A percentile compares a stretch with the other conserved stretches of the same genome.
Evolutionary conservation across 1,140 invertebrate genomes (phyloP).

Genomic region (Sitobion miscanthi): DNA sequence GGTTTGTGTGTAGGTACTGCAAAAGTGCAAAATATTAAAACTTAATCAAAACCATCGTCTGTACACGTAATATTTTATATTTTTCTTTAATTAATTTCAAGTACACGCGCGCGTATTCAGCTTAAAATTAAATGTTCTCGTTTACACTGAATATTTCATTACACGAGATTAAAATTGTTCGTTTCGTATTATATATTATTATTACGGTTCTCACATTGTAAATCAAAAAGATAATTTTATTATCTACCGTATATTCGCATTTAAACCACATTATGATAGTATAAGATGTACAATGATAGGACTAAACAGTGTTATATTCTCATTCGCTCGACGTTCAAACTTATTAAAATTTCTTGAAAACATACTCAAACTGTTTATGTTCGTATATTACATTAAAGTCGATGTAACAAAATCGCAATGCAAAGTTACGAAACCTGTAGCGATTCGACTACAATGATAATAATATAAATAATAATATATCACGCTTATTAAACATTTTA

Average conservation of each 20-base stretch:
- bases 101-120: neutral
- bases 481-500: neutral
- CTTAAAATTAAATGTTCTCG: conserved; percentile 6
- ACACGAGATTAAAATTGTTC: neutral
- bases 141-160: neutral
- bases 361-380: neutral
- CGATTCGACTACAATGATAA: neutral
- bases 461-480: neutral
- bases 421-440: neutral
- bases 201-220: neutral
- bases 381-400: neutral
- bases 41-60: neutral
- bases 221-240: neutral
- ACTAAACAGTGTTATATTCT: neutral
- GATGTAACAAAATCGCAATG: neutral
- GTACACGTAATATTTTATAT: neutral
- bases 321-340: neutral
- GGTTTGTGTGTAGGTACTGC: neutral
- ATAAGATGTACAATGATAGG: neutral
- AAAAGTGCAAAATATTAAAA: neutral
- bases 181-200: neutral
- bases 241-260: neutral
- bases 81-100: conserved; percentile 14
- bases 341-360: neutral
- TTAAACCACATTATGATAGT: neutral